A percentile compares a stretch with the other conserved stretches of the same genome.
phyloP scores from a whole-genome alignment of 1,140 invertebrate genomes.

The Drosophila biarmipes region DNA sequence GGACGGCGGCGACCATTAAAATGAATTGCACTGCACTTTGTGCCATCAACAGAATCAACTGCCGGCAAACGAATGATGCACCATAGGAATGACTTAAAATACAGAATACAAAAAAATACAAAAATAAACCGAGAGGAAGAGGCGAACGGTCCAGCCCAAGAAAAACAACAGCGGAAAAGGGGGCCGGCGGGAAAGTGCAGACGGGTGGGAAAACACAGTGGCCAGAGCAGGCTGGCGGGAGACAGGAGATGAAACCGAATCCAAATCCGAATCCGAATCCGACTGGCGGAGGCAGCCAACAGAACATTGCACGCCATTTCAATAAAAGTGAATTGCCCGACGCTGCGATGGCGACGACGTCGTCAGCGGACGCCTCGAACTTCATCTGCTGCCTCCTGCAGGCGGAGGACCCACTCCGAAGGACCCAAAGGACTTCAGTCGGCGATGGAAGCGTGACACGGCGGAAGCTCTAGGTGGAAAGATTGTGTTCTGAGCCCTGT shows the following conservation, averaged over 20 bases:
- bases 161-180: conserved; percentile 15
- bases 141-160: conserved; percentile 10
- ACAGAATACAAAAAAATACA: conserved; percentile 52
- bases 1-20: conserved; percentile 70
- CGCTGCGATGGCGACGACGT: conserved; percentile 44
- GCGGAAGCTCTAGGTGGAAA: background rate
- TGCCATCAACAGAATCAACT: conserved; percentile 83
- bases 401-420: conserved; percentile 27
- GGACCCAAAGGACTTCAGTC: conserved; percentile 43
- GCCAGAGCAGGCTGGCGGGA: conserved; percentile 42
- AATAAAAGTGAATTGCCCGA: conserved; percentile 84
- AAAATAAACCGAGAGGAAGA: conserved; percentile 65
- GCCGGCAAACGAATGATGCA: conserved; percentile 75
- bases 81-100: conserved; percentile 77
- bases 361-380: conserved; percentile 61
- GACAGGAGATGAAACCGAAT: conserved; percentile 49
- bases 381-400: conserved; percentile 55
- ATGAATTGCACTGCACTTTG: conserved; percentile 84
- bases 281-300: conserved; percentile 51
- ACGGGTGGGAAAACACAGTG: conserved; percentile 54
- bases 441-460: conserved; percentile 40
- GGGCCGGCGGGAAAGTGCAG: conserved; percentile 21
- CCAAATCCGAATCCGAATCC: conserved; percentile 56
- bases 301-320: conserved; percentile 82
- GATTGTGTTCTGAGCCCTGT: no score